A percentile compares a stretch with the other conserved stretches of the same genome.
Evolutionary conservation across 2,797 vertebrate genomes (phyloP).

Genomic region (Perodicticus potto): DNA sequence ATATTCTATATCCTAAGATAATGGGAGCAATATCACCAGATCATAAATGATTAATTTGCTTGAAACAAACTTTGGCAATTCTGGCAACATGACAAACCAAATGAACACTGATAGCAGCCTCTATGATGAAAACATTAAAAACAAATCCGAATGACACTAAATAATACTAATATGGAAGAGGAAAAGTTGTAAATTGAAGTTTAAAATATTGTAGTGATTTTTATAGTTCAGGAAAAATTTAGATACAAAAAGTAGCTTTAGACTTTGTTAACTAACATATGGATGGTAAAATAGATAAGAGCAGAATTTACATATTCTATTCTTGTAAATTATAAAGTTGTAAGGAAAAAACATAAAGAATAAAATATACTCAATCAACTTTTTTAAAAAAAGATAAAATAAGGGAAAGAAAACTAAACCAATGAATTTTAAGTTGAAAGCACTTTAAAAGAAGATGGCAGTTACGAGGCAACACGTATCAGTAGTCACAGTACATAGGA

Average conservation of each 20-base stretch:
- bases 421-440: conserved; percentile 23
- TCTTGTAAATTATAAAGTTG: not conserved
- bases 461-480: not conserved
- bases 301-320: not conserved
- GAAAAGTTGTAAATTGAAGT: not conserved
- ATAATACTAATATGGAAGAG: not conserved
- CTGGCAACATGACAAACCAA: not conserved
- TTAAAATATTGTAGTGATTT: not conserved
- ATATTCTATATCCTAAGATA: not conserved
- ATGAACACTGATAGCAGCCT: not conserved
- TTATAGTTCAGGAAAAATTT: not conserved
- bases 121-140: not conserved
- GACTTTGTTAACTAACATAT: not conserved
- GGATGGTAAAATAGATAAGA: conserved; percentile 15
- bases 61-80: conserved; percentile 51
- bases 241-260: not conserved
- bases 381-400: not conserved
- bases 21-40: not conserved
- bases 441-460: not conserved
- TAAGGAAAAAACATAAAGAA: not conserved
- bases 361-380: not conserved
- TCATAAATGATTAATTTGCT: not conserved
- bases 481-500: not conserved
- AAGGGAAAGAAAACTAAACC: not conserved
- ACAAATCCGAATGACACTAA: not conserved